These are phyloP conservation scores for Sterrhoptilus dennistouni DNA, from an alignment of 2,113 vertebrate species.

Conservation along the genomic window DNA sequence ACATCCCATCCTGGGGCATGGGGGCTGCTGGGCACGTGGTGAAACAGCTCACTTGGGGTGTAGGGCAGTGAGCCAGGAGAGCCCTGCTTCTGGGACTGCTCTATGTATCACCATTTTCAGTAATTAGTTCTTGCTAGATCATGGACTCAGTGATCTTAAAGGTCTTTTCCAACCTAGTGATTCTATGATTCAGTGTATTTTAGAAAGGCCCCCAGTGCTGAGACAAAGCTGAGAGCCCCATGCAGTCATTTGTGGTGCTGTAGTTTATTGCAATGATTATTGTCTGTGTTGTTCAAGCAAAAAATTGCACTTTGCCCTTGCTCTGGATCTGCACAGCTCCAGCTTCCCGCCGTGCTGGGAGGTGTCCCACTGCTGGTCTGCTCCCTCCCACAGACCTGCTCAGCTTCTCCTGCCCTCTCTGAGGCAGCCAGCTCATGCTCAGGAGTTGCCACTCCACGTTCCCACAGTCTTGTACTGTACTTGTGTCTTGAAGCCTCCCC, in stretches of 20 bases:
- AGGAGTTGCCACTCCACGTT: fast-evolving
- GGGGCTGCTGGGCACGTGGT: neutral
- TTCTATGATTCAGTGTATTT: neutral
- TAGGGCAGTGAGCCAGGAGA: neutral
- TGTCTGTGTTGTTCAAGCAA: neutral
- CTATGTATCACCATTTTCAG: neutral
- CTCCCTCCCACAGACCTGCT: neutral
- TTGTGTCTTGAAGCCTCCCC: neutral
- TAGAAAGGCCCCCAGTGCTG: neutral
- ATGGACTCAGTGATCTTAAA: neutral
- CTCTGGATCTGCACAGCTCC: neutral
- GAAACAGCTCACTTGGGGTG: fast-evolving
- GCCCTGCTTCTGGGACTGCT: neutral
- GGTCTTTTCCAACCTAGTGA: neutral
- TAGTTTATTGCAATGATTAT: neutral
- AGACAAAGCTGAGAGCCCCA: neutral
- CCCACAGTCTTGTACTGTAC: neutral
- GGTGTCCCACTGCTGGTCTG: fast-evolving
- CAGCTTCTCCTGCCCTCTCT: neutral
- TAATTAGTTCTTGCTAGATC: neutral
- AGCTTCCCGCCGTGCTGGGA: fast-evolving
- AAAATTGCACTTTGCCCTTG: neutral
- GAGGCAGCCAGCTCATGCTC: neutral
- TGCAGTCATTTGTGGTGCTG: neutral
- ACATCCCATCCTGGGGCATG: neutral